Evolutionary conservation across 2,797 vertebrate genomes (phyloP).

Genomic region (Sebastes flavidus): DNA sequence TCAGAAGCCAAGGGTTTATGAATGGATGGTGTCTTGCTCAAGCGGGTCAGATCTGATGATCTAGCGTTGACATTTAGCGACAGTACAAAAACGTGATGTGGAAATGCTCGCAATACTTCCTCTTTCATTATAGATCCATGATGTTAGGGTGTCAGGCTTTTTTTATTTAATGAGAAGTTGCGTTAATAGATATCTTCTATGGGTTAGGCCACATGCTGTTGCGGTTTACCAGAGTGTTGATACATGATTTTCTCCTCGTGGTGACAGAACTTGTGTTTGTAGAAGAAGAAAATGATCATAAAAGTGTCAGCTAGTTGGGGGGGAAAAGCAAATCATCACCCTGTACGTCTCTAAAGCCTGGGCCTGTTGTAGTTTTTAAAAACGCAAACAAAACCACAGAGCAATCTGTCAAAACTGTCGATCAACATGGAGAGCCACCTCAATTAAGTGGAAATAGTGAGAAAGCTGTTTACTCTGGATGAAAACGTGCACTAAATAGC

Average conservation of each 20-base stretch:
- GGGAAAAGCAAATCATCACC: background rate
- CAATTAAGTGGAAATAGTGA: background rate
- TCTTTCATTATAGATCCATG: background rate
- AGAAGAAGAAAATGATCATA: background rate
- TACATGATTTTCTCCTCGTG: background rate
- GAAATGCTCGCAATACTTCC: background rate
- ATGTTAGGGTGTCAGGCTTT: background rate
- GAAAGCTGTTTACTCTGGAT: background rate
- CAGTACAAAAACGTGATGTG: background rate
- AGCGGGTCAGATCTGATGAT: background rate
- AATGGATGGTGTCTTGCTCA: background rate
- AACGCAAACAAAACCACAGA: background rate
- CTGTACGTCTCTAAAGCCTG: background rate
- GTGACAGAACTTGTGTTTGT: background rate
- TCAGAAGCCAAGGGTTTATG: background rate
- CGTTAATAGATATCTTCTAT: background rate
- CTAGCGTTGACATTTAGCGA: background rate
- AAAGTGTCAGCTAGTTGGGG: background rate
- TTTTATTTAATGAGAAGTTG: background rate
- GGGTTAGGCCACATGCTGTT: background rate
- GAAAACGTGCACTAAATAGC: background rate
- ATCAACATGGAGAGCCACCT: background rate
- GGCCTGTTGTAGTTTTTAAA: background rate
- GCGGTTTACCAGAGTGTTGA: background rate
- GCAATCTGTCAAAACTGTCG: background rate